Evolutionary conservation across 2,888 invertebrate species (phyloP), one percentile per base, ranked within the genome.

Genomic region (Prosopocoilus inquinatus): DNA sequence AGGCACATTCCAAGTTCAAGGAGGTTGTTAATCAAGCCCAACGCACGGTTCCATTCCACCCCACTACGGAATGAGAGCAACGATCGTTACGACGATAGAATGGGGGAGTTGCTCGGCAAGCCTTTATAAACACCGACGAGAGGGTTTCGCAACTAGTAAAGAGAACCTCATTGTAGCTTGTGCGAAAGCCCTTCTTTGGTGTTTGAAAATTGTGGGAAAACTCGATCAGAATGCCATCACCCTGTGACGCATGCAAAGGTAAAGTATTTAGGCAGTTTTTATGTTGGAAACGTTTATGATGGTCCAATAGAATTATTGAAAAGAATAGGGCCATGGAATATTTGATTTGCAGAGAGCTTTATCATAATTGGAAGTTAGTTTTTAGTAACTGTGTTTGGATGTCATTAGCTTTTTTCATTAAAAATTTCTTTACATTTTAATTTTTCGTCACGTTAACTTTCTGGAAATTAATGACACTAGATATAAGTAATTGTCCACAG

Each of bases 241-340:
- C 83, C 55, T 78, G 79, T 62, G 83, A 83, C 64, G 70, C 80
- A 35, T 81, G 82, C 70, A 82, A 82, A 78, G 82, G 83, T 83
- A 75, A 71, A 72, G 43, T 39, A 28, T 28, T 3, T 5, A 28
- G 7, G 20, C 2, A 20, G 20, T 28, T 1, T 28, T 28, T 5
- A 28, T 28, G 4, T 28, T 28, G 20, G 20, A 28, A 28, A 5
- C 20, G 5, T 5, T 28, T 5, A 28, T 28, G 1, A 3, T 7
- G 4, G 20, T 20, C 20, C 20, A 20, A 20, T 3, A 3, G 3
- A 20, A 3, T 3, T 5, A 28, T 28, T 7, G 5, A 28, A 28
- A 5, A 28, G 20, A 28, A 28, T 28, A 1, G 5, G 5, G 1
- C 2, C 7, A 7, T 28, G 3, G 20, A 28, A 28, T 28, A 5